These are phyloP conservation scores for Dolichotis patagonum DNA, from an alignment of 2,113 vertebrate species.

Conservation along the genomic window DNA sequence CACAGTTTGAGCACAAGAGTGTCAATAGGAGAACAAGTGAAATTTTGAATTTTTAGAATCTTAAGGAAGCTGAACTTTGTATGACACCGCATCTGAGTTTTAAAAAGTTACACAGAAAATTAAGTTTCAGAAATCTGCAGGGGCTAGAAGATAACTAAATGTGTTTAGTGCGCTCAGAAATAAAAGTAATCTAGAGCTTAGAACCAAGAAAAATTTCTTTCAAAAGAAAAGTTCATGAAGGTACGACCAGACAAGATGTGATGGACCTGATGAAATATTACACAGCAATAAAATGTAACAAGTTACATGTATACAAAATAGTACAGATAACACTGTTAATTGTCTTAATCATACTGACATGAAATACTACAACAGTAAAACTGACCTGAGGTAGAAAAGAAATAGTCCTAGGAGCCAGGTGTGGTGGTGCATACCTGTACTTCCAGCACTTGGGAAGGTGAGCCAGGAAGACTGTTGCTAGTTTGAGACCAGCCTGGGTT, in stretches of 20 bases:
- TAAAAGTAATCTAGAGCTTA: not conserved
- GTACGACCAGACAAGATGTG: not conserved
- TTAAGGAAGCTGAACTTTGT: not conserved
- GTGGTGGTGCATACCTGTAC: too few species aligned
- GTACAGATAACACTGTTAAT: not conserved
- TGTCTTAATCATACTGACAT: not conserved
- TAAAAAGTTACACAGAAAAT: not conserved
- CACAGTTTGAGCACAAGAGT: too few species aligned
- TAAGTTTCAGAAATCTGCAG: not conserved
- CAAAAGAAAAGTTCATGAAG: not conserved
- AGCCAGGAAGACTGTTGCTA: too few species aligned
- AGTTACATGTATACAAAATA: not conserved
- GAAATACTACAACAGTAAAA: not conserved
- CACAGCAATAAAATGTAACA: not conserved
- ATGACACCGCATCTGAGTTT: not conserved
- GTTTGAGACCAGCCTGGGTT: too few species aligned
- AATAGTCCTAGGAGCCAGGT: too few species aligned
- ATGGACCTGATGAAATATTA: not conserved
- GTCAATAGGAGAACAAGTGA: not conserved
- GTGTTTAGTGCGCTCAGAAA: not conserved
- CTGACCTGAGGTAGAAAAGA: not conserved
- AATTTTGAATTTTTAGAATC: not conserved
- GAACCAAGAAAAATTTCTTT: not conserved
- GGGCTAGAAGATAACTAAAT: not conserved
- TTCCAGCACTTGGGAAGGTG: too few species aligned